These are phyloP conservation scores for Acleris literana DNA, from an alignment of 2,888 invertebrate genomes.

Conservation along the genomic window DNA sequence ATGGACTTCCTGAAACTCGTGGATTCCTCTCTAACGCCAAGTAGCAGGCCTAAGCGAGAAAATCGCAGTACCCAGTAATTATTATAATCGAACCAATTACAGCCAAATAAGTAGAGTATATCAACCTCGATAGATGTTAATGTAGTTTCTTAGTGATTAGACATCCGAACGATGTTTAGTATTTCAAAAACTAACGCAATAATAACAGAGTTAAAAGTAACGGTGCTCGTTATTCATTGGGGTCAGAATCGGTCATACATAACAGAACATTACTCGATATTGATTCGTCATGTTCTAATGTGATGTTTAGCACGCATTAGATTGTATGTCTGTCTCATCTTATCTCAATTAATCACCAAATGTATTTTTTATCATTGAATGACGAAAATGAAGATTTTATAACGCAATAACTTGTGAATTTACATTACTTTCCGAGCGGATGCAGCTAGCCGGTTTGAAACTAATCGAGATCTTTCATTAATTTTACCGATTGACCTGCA, in stretches of 20 bases:
- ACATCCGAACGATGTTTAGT: conserved; percentile 51
- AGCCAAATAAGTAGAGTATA: conserved; percentile 30
- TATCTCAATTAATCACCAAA: background rate
- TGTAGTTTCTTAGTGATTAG: conserved; percentile 52
- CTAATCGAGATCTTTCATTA: conserved; percentile 52
- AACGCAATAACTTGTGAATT: no score
- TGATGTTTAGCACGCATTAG: conserved; percentile 17
- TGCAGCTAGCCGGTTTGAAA: conserved; percentile 23
- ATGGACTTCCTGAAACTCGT: conserved; percentile 74
- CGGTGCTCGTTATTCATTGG: conserved; percentile 79
- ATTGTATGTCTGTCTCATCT: background rate
- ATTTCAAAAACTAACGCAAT: conserved; percentile 75
- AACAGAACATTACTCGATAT: conserved; percentile 64
- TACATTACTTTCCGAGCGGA: conserved; percentile 4
- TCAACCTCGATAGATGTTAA: conserved; percentile 10
- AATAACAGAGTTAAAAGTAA: conserved; percentile 74
- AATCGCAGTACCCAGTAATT: conserved; percentile 18
- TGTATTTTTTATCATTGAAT: background rate
- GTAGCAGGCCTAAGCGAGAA: conserved; percentile 29
- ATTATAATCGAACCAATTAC: conserved; percentile 35
- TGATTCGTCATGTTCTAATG: conserved; percentile 66
- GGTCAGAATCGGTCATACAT: conserved; percentile 74
- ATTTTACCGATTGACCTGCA: conserved; percentile 68
- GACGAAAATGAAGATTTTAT: no score
- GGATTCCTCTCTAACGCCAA: conserved; percentile 53